Conservation (phyloP, 1,140 invertebrate genomes). For the Bombus haemorrhoidalis region DNA sequence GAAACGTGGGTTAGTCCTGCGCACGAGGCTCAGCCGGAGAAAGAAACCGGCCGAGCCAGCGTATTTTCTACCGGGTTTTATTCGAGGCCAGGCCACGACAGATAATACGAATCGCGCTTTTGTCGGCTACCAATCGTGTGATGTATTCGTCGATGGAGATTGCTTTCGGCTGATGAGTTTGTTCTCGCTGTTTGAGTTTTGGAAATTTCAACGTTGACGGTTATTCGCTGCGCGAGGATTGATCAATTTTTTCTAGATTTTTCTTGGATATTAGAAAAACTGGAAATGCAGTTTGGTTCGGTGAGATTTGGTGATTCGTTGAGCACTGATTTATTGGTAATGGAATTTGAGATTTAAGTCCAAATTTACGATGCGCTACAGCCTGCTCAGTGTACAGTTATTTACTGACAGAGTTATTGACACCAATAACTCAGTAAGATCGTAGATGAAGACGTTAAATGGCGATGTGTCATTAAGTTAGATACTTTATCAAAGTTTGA, state of each 20-base stretch:
- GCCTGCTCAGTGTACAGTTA: too few relatives aligned
- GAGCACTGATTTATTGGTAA: too few relatives aligned
- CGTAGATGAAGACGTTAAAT: neutral
- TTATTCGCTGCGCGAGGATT: neutral
- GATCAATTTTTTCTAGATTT: too few relatives aligned
- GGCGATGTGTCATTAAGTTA: too few relatives aligned
- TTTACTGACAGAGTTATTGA: too few relatives aligned
- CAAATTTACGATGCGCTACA: too few relatives aligned
- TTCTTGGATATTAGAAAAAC: neutral
- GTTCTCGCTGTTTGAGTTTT: neutral
- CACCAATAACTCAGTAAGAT: too few relatives aligned
- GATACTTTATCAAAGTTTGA: too few relatives aligned
- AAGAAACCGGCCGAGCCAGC: conserved; percentile 43
- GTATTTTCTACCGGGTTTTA: conserved; percentile 61
- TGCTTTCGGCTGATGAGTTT: conserved; percentile 36
- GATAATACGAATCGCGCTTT: conserved; percentile 34
- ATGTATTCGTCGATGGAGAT: conserved; percentile 1
- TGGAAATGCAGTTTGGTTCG: too few relatives aligned
- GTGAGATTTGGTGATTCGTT: too few relatives aligned
- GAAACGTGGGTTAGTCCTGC: conserved; percentile 55
- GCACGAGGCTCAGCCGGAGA: conserved; percentile 19
- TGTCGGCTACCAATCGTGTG: neutral
- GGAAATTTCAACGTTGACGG: neutral
- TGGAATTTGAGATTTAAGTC: too few relatives aligned
- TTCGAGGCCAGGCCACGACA: conserved; percentile 45